Percentiles rank a stretch among this genome's conserved stretches.
phyloP scores from a whole-genome alignment of 1,140 invertebrate species.

The Cardiocondyla obscurior region DNA sequence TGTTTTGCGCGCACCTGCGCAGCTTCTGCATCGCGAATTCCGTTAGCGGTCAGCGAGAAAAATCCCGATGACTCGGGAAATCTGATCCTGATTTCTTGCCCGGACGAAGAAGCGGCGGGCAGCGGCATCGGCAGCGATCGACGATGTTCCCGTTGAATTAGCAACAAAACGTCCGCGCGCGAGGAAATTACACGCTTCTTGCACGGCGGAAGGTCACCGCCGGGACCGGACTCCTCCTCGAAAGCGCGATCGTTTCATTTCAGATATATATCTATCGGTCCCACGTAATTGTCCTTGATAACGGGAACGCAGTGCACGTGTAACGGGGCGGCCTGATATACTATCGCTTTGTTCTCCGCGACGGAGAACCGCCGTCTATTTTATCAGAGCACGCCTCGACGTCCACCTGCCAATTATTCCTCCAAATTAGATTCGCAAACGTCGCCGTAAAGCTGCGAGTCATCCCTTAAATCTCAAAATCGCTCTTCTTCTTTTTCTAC shows the following conservation, averaged over 20 bases:
- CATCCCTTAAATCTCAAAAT: background rate
- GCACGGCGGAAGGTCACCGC: slow-evolving; percentile 61
- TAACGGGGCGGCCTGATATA: slow-evolving; percentile 68
- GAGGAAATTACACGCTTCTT: slow-evolving; percentile 66
- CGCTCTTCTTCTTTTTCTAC: too few species aligned
- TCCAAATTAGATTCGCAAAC: slow-evolving; percentile 17
- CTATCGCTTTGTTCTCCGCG: slow-evolving; percentile 69
- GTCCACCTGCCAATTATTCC: slow-evolving; percentile 32
- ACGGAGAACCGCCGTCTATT: slow-evolving; percentile 42
- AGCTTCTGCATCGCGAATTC: slow-evolving; percentile 41
- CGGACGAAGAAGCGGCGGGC: background rate
- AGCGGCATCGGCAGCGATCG: slow-evolving; percentile 38
- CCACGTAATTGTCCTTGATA: slow-evolving; percentile 71
- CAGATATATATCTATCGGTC: slow-evolving; percentile 57
- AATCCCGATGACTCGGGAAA: slow-evolving; percentile 60
- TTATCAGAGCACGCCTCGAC: slow-evolving; percentile 48
- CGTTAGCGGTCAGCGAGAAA: slow-evolving; percentile 25
- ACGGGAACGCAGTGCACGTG: slow-evolving; percentile 68
- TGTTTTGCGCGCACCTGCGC: slow-evolving; percentile 37
- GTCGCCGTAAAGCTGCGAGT: background rate
- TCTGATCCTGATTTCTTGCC: slow-evolving; percentile 59
- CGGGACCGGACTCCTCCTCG: slow-evolving; percentile 54
- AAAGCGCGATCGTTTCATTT: slow-evolving; percentile 70
- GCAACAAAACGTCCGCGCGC: slow-evolving; percentile 65
- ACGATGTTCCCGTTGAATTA: slow-evolving; percentile 69